These are phyloP conservation scores for Eristalis arbustorum DNA, from an alignment of 2,888 invertebrate genomes.

Conservation along the genomic window DNA sequence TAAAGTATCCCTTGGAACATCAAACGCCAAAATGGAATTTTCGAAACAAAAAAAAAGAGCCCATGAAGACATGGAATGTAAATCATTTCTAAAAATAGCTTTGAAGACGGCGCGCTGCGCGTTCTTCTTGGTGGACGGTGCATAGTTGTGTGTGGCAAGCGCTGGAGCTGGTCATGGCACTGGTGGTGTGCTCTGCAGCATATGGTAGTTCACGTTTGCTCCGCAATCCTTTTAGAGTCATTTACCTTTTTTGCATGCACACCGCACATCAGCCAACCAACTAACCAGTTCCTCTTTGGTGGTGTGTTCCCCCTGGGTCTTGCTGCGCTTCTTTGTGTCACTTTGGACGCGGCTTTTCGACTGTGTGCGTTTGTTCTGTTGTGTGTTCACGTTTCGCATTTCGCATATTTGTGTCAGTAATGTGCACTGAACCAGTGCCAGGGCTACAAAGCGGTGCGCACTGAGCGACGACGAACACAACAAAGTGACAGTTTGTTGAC, in stretches of 20 bases:
- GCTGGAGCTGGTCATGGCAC: background rate
- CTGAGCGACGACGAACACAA: conserved; percentile 2
- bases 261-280: conserved; percentile 2
- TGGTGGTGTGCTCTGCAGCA: background rate
- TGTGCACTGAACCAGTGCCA: conserved; percentile 64
- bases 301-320: background rate
- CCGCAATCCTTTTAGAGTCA: conserved; percentile 64
- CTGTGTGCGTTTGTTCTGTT: background rate
- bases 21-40: conserved; percentile 40
- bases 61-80: conserved; percentile 34
- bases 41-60: background rate
- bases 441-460: conserved; percentile 11
- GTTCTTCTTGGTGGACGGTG: background rate
- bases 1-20: conserved; percentile 25
- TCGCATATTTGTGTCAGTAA: conserved; percentile 70
- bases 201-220: conserved; percentile 48
- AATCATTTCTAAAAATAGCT: conserved; percentile 66
- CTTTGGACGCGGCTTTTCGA: conserved; percentile 4
- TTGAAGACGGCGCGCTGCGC: conserved; percentile 2
- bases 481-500: conserved; percentile 48
- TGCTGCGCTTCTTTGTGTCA: conserved; percentile 51
- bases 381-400: conserved; percentile 60
- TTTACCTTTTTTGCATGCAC: conserved; percentile 52
- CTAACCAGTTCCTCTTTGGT: conserved; percentile 21
- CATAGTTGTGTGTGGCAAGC: background rate